Evolutionary conservation across 2,797 vertebrate species (phyloP).

Genomic region (Tenualosa thibaudeaui): DNA sequence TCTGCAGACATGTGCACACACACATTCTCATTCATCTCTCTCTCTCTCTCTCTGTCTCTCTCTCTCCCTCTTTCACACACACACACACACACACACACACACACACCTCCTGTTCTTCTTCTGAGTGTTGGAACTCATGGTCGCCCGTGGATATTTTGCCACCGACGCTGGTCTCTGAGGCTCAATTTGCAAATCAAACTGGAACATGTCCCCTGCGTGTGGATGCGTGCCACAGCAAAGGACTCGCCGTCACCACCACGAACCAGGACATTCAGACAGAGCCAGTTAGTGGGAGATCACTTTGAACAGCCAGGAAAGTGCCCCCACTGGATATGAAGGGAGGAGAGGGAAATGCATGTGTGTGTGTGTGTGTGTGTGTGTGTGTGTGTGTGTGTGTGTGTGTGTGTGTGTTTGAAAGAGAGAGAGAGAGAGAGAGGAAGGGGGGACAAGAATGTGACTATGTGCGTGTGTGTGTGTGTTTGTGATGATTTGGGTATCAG

Average conservation of each 20-base stretch:
- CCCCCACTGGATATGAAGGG: neutral
- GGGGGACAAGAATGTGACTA: neutral
- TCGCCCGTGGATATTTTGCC: conserved; percentile 47
- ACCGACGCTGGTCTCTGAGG: conserved; percentile 50
- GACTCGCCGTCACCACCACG: neutral
- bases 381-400: neutral
- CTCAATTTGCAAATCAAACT: conserved; percentile 63
- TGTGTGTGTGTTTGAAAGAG: neutral
- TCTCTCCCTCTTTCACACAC: neutral
- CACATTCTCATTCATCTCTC: no score
- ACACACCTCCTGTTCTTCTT: neutral
- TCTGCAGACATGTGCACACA: no score
- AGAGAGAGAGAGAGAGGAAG: no score
- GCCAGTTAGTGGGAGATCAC: neutral
- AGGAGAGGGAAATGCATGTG: neutral
- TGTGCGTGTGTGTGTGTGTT: neutral
- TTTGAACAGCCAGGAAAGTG: neutral
- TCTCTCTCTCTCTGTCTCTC: no score
- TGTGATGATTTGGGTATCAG: neutral
- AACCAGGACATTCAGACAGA: neutral
- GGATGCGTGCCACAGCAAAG: neutral
- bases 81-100: neutral
- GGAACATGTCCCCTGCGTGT: conserved; percentile 53
- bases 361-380: neutral
- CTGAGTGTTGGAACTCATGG: conserved; percentile 46